Evolutionary conservation across 1,140 invertebrate species (phyloP).

Genomic region (Meloidogyne chitwoodi): DNA sequence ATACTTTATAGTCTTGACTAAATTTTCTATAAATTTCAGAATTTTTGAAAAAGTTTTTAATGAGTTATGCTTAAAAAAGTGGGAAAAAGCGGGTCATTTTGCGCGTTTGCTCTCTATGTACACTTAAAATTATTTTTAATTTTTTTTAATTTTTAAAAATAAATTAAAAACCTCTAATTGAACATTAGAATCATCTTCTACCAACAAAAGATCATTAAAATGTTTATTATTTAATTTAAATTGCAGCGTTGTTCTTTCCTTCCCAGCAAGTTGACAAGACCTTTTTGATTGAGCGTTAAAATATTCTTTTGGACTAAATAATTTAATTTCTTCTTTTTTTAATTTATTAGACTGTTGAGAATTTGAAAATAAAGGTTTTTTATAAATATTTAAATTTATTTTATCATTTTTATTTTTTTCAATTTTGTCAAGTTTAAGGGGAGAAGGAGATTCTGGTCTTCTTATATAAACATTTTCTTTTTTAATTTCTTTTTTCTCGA

Average conservation of each 20-base stretch:
- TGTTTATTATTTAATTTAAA: not conserved
- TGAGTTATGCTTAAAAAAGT: no score
- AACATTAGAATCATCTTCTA: not conserved
- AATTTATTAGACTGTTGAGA: not conserved
- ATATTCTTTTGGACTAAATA: not conserved
- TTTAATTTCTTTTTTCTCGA: no score
- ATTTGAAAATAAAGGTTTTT: not conserved
- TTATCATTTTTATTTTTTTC: not conserved
- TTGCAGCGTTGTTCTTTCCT: not conserved
- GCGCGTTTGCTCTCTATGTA: no score
- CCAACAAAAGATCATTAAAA: not conserved
- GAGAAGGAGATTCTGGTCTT: not conserved
- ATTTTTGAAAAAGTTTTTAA: no score
- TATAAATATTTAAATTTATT: not conserved
- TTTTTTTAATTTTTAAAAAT: no score
- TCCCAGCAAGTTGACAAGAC: not conserved
- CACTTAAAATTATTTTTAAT: no score
- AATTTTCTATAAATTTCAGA: no score
- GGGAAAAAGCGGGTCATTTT: no score
- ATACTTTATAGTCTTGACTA: no score
- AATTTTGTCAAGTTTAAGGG: not conserved
- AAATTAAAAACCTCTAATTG: not conserved
- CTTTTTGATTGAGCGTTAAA: not conserved
- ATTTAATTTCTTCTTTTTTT: not conserved
- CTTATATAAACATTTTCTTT: no score